Conservation (phyloP, 1,140 invertebrate species). For the Magallana ariakensis region DNA sequence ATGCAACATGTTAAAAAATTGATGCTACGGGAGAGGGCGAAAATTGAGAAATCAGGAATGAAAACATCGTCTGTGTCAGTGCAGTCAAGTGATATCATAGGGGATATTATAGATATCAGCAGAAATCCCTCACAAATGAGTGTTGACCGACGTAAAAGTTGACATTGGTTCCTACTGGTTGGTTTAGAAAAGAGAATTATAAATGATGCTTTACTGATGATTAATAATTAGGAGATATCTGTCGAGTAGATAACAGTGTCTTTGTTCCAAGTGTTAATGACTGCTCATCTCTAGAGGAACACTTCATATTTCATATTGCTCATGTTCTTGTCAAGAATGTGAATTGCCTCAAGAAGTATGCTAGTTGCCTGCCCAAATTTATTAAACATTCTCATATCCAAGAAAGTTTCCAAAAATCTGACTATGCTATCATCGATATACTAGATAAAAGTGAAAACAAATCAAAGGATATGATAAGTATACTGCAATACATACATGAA, state of each 20-base stretch:
- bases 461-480: slow-evolving; percentile 56
- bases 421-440: slow-evolving; percentile 53
- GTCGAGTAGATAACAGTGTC: slow-evolving; percentile 1
- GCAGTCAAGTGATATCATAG: too few relatives aligned
- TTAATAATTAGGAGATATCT: neutral
- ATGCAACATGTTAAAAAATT: neutral
- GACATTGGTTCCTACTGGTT: neutral
- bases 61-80: too few relatives aligned
- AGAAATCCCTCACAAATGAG: slow-evolving; percentile 51
- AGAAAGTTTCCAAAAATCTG: slow-evolving; percentile 46
- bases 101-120: slow-evolving; percentile 52
- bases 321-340: neutral
- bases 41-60: too few relatives aligned
- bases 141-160: slow-evolving; percentile 42
- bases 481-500: slow-evolving; percentile 54
- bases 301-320: neutral
- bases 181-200: slow-evolving; percentile 54
- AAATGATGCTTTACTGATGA: slow-evolving; percentile 7
- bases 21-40: too few relatives aligned
- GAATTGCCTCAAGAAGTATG: neutral
- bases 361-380: neutral
- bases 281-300: neutral
- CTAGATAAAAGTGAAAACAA: slow-evolving; percentile 60
- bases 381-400: slow-evolving; percentile 26
- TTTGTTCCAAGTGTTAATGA: neutral